These are phyloP conservation scores for Lagocephalus sceleratus DNA, from an alignment of 2,797 vertebrate genomes.

Conservation along the genomic window DNA sequence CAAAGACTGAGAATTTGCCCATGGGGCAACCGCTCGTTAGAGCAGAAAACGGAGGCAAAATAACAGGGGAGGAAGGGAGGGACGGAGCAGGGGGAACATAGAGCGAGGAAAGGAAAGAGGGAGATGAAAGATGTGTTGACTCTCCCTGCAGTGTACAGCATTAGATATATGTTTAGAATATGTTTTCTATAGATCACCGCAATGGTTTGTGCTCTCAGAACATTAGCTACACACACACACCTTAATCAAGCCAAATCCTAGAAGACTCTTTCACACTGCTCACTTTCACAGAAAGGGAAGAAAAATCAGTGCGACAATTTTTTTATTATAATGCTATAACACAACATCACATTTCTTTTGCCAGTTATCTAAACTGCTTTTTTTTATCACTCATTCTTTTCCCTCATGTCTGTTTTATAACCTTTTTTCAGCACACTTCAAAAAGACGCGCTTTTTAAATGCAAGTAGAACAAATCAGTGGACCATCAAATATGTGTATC, in stretches of 20 bases:
- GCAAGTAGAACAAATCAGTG: slow-evolving; percentile 8
- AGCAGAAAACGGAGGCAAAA: slow-evolving; percentile 50
- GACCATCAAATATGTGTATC: slow-evolving; percentile 63
- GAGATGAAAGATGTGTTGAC: slow-evolving; percentile 29
- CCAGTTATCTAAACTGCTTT: too few species aligned
- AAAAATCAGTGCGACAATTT: too few species aligned
- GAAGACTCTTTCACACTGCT: too few species aligned
- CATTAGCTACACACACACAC: too few species aligned
- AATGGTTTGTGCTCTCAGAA: slow-evolving; percentile 8
- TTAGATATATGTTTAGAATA: slow-evolving; percentile 35
- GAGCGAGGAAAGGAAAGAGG: slow-evolving; percentile 29
- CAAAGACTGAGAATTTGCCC: slow-evolving; percentile 58
- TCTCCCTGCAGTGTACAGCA: slow-evolving; percentile 37
- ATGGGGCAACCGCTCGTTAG: slow-evolving; percentile 62
- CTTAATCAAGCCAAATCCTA: too few species aligned
- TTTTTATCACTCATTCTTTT: slow-evolving; percentile 6
- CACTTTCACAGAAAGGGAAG: too few species aligned
- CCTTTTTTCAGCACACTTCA: slow-evolving; percentile 47
- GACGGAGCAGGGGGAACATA: slow-evolving; percentile 10
- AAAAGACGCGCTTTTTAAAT: slow-evolving; percentile 21
- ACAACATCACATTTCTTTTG: too few species aligned
- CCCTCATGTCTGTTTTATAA: slow-evolving; percentile 42
- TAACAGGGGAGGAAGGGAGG: slow-evolving; percentile 25
- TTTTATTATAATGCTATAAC: too few species aligned
- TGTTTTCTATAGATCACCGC: slow-evolving; percentile 38